Percentiles rank a stretch among this genome's conserved stretches.
phyloP scores from a whole-genome alignment of 2,888 invertebrate genomes.

The Leptinotarsa haldemani region DNA sequence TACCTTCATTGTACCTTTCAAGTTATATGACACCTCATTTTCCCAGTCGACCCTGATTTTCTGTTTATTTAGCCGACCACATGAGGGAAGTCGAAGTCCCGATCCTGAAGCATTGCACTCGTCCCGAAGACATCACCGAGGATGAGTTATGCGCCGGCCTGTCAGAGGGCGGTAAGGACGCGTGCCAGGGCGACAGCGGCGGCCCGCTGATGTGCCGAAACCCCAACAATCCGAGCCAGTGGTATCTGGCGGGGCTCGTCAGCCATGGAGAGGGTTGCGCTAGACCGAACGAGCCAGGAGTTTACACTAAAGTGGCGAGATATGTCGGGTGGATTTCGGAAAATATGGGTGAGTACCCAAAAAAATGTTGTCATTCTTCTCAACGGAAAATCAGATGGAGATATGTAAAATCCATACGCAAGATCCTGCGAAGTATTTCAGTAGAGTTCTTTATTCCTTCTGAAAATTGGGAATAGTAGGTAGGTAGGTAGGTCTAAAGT shows the following conservation, averaged over 20 bases:
- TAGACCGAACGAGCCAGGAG: constrained; percentile 82
- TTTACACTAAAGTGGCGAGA: constrained; percentile 82
- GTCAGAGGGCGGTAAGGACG: constrained; percentile 80
- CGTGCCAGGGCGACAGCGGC: constrained; percentile 88
- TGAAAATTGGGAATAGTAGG: no score
- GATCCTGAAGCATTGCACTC: constrained; percentile 75
- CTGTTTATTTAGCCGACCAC: constrained; percentile 75
- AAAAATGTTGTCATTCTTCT: neutral
- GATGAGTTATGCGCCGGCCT: constrained; percentile 82
- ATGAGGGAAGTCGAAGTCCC: constrained; percentile 84
- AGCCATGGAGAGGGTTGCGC: constrained; percentile 91
- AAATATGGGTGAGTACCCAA: constrained; percentile 69
- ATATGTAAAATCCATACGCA: no score
- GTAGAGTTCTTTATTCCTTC: no score
- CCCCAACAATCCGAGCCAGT: constrained; percentile 74
- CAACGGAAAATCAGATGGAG: no score
- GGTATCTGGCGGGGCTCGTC: constrained; percentile 86
- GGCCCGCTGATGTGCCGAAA: constrained; percentile 86
- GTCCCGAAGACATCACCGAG: constrained; percentile 73
- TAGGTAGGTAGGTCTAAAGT: no score
- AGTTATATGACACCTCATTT: constrained; percentile 3
- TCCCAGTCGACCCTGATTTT: neutral
- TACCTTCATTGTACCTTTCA: neutral
- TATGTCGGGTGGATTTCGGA: constrained; percentile 81
- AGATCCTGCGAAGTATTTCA: no score